Percentiles rank a stretch among this genome's conserved stretches.
Conservation (phyloP, 2,797 vertebrate species). For the Pampus argenteus region DNA sequence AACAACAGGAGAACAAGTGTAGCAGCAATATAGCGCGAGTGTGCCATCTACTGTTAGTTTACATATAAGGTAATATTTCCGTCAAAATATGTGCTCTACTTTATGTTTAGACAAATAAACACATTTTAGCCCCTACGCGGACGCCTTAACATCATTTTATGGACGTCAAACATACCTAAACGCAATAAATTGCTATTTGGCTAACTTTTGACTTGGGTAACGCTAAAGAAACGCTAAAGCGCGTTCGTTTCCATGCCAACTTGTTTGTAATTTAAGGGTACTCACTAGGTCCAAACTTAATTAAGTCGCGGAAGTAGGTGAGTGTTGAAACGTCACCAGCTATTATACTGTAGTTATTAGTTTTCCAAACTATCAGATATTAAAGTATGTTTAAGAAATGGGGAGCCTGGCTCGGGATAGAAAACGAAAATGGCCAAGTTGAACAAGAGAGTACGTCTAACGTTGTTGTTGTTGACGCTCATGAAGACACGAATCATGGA, state of each 20-base stretch:
- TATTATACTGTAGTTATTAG: accelerated
- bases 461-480: background rate
- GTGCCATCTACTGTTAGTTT: constrained; percentile 63
- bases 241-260: constrained; percentile 67
- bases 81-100: background rate
- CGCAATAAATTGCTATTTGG: accelerated
- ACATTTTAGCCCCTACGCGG: accelerated
- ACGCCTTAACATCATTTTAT: background rate
- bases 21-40: constrained; percentile 27
- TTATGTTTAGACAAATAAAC: background rate
- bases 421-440: constrained; percentile 42
- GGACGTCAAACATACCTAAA: background rate
- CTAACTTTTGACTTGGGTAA: background rate
- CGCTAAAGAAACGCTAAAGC: background rate
- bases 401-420: constrained; percentile 68
- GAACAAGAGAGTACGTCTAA: constrained; percentile 16
- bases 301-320: constrained; percentile 65
- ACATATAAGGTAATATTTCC: background rate
- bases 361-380: background rate
- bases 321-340: constrained; percentile 30
- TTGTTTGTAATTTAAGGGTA: constrained; percentile 4
- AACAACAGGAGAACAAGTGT: constrained; percentile 52
- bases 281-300: constrained; percentile 40
- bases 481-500: constrained; percentile 16
- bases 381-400: constrained; percentile 72